Base-by-base conservation (phyloP, 2,113 vertebrate species). In the Cyprinodon tularosa region DNA sequence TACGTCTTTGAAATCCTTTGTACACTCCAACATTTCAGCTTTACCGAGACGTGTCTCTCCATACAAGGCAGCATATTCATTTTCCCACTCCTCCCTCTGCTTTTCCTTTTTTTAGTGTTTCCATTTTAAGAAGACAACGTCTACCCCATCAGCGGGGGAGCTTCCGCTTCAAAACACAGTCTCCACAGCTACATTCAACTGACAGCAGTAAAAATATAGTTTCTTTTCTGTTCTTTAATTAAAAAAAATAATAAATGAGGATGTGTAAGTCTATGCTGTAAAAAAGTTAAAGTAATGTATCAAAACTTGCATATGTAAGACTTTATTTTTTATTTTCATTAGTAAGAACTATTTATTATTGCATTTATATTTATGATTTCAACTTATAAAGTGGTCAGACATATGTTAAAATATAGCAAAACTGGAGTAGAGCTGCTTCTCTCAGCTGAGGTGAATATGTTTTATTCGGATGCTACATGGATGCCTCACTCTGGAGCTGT, bases 111-210 rank as follows among this genome's bases (percentile, higher is more conserved):
- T 36, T 67, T 39, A 40, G 44, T 74, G 50, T 14, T 29, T 48
- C 50, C 36, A n/a, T 77, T 72, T 72, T 57, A 76, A 80, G 77
- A 66, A 86, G 81, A 83, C 87, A 83, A 81, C 76, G 71, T 77
- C 80, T 83, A 85, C 83, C 83, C 75, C 81, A 74, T 85, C 86
- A 66, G 80, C 38, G 75, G 81, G 84, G 77, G 84, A 72, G 78
- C 73, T 89, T 90, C 76, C 79, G 90, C 92, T 91, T 93, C 90
- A 93, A 89, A 74, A 87, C 85, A 90, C 87, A 93, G 92, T 94
- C 92, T 91, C 88, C 93, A 90, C 77, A 68, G 80, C 60, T 53
- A 61, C 13, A 37, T 66, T 65, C 68, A 76, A 83, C 86, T 82
- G 80, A 79, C 86, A 89, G 89, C 89, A 91, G 81, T 89, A 74